Evolutionary conservation across 2,797 vertebrate species (phyloP), one percentile per base, ranked within the genome.

Genomic region (Clarias pachynema): DNA sequence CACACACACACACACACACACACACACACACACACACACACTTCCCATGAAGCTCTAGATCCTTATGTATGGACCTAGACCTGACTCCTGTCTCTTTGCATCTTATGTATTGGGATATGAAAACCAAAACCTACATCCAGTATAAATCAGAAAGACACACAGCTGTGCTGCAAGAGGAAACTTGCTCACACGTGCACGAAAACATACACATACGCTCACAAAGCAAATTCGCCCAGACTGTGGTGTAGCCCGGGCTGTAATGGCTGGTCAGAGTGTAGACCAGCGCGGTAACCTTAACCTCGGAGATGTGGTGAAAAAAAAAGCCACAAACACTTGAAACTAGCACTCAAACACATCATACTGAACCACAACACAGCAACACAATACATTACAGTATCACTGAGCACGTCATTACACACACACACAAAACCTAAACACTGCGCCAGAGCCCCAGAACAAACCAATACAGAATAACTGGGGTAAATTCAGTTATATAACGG

Each of bases 231-330:
- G 81, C 88, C 93, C 91, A 85, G 92, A 92, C 77, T 93, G 94
- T 63, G 94, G 94, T 91, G 90, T 74, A 81, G 80, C 63, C 91
- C 86, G 90, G 91, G 93, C 92, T 92, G 93, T 44, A 88, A 82
- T 88, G 91, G 87, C 83, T 75, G 90, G 90, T 77, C 84, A 89
- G 88, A 88, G 90, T 77, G 87, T 87, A 90, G 88, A 87, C 90
- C 84, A 86, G 91, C 90, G 89, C 90, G 86, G 84, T 83, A 93
- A 94, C 93, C 89, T 40, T 92, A 94, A 95, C 94, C 93, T 94
- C 93, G 93, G 89, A 12, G 84, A 66, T 86, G 88, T 91, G 86
- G 91, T 84, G 87, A 40, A 40, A 37, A 93, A 93, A 89, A 93
- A 94, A 94, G 89, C 94, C 94, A 94, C 94, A 94, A 84, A 84